These are phyloP conservation scores for Odontocerum albicorne DNA, from an alignment of 2,888 invertebrate genomes.

Conservation along the genomic window DNA sequence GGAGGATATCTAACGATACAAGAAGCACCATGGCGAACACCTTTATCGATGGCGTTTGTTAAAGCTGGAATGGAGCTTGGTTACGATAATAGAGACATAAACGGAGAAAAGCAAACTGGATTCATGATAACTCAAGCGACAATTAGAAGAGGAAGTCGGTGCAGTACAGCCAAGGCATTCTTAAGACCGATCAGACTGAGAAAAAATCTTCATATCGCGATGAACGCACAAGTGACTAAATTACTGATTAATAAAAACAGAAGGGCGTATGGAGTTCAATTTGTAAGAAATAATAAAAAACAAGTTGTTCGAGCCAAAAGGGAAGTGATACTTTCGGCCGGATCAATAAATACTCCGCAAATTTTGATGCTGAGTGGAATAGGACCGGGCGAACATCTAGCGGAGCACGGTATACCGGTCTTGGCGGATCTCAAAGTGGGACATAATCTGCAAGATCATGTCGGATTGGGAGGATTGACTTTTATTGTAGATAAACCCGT, in stretches of 20 bases:
- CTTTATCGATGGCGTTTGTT: constrained; percentile 78
- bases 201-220: constrained; percentile 76
- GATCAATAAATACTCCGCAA: constrained; percentile 87
- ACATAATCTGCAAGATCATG: constrained; percentile 85
- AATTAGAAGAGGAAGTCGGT: constrained; percentile 79
- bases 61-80: constrained; percentile 83
- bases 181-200: constrained; percentile 78
- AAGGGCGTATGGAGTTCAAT: constrained; percentile 76
- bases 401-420: constrained; percentile 71
- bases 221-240: constrained; percentile 73
- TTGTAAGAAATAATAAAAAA: constrained; percentile 64
- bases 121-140: constrained; percentile 88
- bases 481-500: constrained; percentile 81
- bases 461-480: constrained; percentile 82
- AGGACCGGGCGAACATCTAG: constrained; percentile 76
- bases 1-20: constrained; percentile 84
- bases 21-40: constrained; percentile 82
- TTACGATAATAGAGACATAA: constrained; percentile 77
- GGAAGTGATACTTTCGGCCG: constrained; percentile 84
- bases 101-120: constrained; percentile 81
- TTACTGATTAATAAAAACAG: constrained; percentile 72
- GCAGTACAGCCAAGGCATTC: constrained; percentile 88
- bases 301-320: constrained; percentile 71
- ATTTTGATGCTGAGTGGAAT: constrained; percentile 90
- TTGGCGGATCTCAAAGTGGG: constrained; percentile 77